Base-by-base conservation (phyloP, 2,113 vertebrate species). In the Gallinago jamesoni region DNA sequence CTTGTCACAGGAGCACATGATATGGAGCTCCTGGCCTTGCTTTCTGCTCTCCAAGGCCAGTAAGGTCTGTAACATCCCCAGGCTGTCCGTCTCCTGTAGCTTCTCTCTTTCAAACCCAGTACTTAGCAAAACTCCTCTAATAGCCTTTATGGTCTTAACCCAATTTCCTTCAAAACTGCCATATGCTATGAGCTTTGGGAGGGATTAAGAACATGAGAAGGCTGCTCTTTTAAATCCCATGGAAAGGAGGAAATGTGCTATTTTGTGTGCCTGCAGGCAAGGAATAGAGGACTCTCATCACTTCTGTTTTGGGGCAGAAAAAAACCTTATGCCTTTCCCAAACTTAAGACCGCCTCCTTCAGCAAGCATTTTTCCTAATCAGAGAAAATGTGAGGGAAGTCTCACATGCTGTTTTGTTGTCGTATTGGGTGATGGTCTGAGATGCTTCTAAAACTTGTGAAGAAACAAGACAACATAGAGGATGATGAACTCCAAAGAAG, bases 161-260 rank as follows among this genome's bases (percentile, higher is more conserved):
- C 85, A 94, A 14, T 96, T 97, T 97, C 64, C 76, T 96, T 93
- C 82, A 72, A 75, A 95, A 78, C 33, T 45, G 53, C 90, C 85
- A 84, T 94, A 77, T 90, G 96, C 85, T 92, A 60, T 56, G 94
- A 94, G 92, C 82, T 97, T 96, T 92, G 88, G 75, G 85, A 94
- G 68, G 72, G 75, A 92, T 92, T 95, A 94, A 84, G 83, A 90
- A 41, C 76, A 64, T 41, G 79, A 93, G 79, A 86, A 90, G 72
- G 88, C 92, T 88, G 92, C 75, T 95, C 79, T 90, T 90, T 86
- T 74, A 94, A 96, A 88, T 95, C 82, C 68, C 59, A 12, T 3
- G 4, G 83, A 92, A 94, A 86, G 68, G 56, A 87, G 72, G 35
- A 43, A 45, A 89, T 12, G n/a, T 63, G 64, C 57, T 15, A 27